A percentile compares a stretch with the other conserved stretches of the same genome.
Conservation (phyloP, 2,797 vertebrate species). For the Gobio occitaniae region DNA sequence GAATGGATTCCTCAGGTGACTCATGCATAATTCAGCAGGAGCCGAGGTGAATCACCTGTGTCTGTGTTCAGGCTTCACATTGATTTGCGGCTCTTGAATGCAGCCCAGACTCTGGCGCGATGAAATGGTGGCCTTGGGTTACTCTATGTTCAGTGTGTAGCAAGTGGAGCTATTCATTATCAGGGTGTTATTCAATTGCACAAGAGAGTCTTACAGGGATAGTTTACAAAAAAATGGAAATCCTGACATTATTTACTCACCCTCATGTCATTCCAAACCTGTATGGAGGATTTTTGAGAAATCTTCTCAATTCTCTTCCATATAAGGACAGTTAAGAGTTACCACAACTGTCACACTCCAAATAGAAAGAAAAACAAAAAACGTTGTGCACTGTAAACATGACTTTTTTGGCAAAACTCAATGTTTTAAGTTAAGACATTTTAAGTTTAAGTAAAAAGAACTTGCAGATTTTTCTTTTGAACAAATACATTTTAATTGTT, state of each 20-base stretch:
- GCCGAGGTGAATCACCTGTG: slow-evolving; percentile 42
- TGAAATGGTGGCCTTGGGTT: slow-evolving; percentile 5
- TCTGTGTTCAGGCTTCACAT: background rate
- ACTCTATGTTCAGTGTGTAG: background rate
- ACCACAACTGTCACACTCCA: background rate
- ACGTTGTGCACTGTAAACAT: too few species aligned
- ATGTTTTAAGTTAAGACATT: too few species aligned
- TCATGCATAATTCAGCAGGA: slow-evolving; percentile 51
- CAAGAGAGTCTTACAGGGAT: background rate
- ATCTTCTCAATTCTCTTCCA: background rate
- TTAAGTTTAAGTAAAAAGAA: too few species aligned
- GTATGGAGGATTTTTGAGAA: background rate
- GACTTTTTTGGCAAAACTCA: too few species aligned
- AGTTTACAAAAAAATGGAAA: background rate
- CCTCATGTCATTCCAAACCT: background rate
- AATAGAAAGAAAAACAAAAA: background rate
- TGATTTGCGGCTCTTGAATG: slow-evolving; percentile 16
- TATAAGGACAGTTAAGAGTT: too few species aligned
- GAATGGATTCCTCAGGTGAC: slow-evolving; percentile 54
- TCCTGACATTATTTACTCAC: background rate
- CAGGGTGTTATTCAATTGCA: slow-evolving; percentile 5
- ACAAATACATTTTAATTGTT: too few species aligned
- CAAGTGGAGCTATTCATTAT: slow-evolving; percentile 1
- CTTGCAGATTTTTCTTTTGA: too few species aligned
- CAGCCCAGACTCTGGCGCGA: background rate